A percentile compares a stretch with the other conserved stretches of the same genome.
phyloP scores from a whole-genome alignment of 2,113 vertebrate species.

The Notechis scutatus region DNA sequence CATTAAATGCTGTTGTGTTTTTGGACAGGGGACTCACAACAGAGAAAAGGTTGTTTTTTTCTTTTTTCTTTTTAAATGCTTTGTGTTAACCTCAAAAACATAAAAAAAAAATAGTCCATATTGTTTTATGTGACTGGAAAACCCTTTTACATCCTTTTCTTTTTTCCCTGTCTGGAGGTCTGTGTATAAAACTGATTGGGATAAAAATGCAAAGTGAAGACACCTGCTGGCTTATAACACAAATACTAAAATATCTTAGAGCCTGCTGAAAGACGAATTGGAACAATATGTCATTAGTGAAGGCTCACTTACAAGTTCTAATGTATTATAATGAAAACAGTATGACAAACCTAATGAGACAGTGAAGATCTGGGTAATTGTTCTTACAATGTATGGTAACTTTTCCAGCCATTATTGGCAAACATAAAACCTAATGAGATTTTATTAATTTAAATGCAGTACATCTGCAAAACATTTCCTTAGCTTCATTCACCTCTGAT shows the following conservation, averaged over 20 bases:
- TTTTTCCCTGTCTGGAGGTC: conserved; percentile 77
- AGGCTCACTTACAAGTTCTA: conserved; percentile 87
- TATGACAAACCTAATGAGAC: conserved; percentile 89
- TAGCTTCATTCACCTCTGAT: conserved; percentile 73
- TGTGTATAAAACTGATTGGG: conserved; percentile 82
- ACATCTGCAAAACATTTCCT: conserved; percentile 84
- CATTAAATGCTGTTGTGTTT: conserved; percentile 62
- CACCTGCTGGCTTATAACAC: conserved; percentile 90
- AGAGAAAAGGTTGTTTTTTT: conserved; percentile 55
- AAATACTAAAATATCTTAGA: conserved; percentile 84
- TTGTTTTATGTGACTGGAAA: conserved; percentile 81
- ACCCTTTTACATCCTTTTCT: conserved; percentile 78
- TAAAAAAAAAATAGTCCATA: conserved; percentile 74
- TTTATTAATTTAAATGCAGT: conserved; percentile 85
- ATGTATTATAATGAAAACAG: conserved; percentile 92
- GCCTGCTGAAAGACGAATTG: conserved; percentile 83
- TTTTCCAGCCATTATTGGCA: conserved; percentile 82
- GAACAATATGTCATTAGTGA: conserved; percentile 89
- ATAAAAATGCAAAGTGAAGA: conserved; percentile 83
- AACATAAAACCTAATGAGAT: conserved; percentile 87
- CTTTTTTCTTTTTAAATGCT: conserved; percentile 47
- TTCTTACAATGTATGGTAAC: conserved; percentile 79
- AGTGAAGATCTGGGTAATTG: conserved; percentile 80
- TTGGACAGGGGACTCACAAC: conserved; percentile 64
- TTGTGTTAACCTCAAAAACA: conserved; percentile 73